Evolutionary conservation across 2,888 invertebrate genomes (phyloP).

Genomic region (Drosophila prolongata): DNA sequence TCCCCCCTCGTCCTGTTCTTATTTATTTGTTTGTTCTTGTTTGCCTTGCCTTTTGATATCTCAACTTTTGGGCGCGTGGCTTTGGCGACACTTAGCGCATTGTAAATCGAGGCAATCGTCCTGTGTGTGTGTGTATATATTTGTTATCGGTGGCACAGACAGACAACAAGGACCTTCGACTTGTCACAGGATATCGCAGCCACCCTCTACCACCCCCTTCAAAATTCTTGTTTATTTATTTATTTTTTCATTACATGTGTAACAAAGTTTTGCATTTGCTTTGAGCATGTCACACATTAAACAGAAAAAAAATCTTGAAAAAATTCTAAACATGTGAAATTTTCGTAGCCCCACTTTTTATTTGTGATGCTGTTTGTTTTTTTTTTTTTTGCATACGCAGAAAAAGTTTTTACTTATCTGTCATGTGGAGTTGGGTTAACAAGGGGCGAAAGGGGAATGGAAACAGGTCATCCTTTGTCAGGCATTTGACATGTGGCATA

Average conservation of each 20-base stretch:
- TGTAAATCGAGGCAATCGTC: conserved; percentile 72
- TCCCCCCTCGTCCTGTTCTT: conserved; percentile 19
- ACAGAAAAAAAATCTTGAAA: conserved; percentile 35
- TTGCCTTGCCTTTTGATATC: conserved; percentile 73
- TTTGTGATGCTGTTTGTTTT: conserved; percentile 23
- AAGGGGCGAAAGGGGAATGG: conserved; percentile 1
- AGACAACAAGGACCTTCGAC: conserved; percentile 42
- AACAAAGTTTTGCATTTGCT: conserved; percentile 76
- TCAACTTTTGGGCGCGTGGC: conserved; percentile 74
- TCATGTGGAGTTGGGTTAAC: conserved; percentile 30
- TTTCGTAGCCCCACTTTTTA: conserved; percentile 13
- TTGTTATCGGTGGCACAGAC: conserved; percentile 52
- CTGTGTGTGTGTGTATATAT: conserved; percentile 26
- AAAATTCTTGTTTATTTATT: conserved; percentile 69
- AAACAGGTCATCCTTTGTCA: conserved; percentile 70
- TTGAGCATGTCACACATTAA: conserved; percentile 72
- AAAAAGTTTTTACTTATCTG: conserved; percentile 38
- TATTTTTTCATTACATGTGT: conserved; percentile 77
- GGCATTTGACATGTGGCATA: conserved; percentile 73
- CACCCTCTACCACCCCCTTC: not conserved
- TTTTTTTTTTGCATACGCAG: conserved; percentile 31
- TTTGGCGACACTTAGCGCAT: conserved; percentile 70
- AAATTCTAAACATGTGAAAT: conserved; percentile 33
- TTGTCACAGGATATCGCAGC: conserved; percentile 57
- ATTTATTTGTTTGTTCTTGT: conserved; percentile 61